Conservation (phyloP, 2,797 vertebrate genomes). For the Myripristis murdjan region DNA sequence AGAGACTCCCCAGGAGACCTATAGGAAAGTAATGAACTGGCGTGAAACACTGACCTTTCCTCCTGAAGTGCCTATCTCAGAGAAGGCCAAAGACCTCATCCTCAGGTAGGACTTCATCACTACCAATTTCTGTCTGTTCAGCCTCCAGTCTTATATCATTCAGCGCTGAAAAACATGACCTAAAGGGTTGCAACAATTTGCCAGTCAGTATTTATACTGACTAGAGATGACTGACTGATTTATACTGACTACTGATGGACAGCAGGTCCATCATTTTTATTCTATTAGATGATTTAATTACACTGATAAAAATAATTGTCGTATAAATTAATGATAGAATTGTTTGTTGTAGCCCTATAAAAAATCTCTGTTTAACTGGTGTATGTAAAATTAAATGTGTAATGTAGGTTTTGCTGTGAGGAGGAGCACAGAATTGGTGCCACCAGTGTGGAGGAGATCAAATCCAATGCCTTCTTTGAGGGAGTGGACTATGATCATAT, state of each 20-base stretch:
- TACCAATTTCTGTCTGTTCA: neutral
- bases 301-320: no score
- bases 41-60: slow-evolving; percentile 96
- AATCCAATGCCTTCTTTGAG: slow-evolving; percentile 97
- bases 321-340: no score
- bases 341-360: no score
- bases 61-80: slow-evolving; percentile 98
- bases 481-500: slow-evolving; percentile 98
- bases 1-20: slow-evolving; percentile 98
- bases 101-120: slow-evolving; percentile 86
- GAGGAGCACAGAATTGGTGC: slow-evolving; percentile 95
- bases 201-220: neutral
- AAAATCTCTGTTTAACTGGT: no score
- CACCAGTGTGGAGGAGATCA: slow-evolving; percentile 94
- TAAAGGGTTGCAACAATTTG: neutral
- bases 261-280: no score
- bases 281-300: no score
- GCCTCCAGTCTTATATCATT: no score
- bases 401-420: slow-evolving; percentile 96
- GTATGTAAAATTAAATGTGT: no score
- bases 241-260: no score
- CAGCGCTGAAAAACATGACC: neutral
- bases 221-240: no score
- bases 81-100: slow-evolving; percentile 98
- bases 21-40: slow-evolving; percentile 99